Evolutionary conservation across 1,140 invertebrate genomes (phyloP).

Genomic region (Scaptomyza montana): DNA sequence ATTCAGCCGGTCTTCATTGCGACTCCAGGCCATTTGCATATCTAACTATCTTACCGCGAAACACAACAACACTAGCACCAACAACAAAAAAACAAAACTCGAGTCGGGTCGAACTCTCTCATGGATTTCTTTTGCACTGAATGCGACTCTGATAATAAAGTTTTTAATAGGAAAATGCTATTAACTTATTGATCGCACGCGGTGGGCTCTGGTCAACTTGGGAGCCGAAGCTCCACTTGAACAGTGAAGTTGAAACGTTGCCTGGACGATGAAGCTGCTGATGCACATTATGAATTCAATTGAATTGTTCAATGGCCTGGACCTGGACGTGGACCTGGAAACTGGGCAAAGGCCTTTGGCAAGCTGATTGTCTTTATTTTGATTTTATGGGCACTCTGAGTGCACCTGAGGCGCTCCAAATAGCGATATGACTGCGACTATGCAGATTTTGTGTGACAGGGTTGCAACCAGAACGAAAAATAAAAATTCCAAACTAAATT

Average conservation of each 20-base stretch:
- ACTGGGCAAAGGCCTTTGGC: slow-evolving; percentile 7
- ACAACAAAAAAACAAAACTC: background rate
- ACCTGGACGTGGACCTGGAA: slow-evolving; percentile 1
- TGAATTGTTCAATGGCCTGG: slow-evolving; percentile 68
- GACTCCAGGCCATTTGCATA: slow-evolving; percentile 61
- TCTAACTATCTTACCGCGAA: slow-evolving; percentile 67
- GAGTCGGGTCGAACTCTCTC: background rate
- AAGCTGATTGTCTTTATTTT: slow-evolving; percentile 53
- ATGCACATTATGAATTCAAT: slow-evolving; percentile 64
- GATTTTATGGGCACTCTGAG: slow-evolving; percentile 45
- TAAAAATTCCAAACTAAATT: no score
- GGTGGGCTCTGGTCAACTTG: slow-evolving; percentile 34
- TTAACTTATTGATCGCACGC: slow-evolving; percentile 72
- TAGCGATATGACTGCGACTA: slow-evolving; percentile 37
- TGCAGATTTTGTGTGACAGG: slow-evolving; percentile 38
- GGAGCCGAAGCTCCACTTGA: slow-evolving; percentile 5
- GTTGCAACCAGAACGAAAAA: slow-evolving; percentile 6
- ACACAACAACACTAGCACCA: background rate
- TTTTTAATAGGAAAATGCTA: slow-evolving; percentile 80
- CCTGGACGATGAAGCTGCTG: slow-evolving; percentile 28
- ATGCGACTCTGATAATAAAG: slow-evolving; percentile 70
- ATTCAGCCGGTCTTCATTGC: background rate
- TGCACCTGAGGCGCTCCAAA: slow-evolving; percentile 39
- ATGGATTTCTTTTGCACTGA: slow-evolving; percentile 4
- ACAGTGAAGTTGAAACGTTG: background rate